Conservation (phyloP, 2,797 vertebrate genomes). For the Arremon aurantiirostris region DNA sequence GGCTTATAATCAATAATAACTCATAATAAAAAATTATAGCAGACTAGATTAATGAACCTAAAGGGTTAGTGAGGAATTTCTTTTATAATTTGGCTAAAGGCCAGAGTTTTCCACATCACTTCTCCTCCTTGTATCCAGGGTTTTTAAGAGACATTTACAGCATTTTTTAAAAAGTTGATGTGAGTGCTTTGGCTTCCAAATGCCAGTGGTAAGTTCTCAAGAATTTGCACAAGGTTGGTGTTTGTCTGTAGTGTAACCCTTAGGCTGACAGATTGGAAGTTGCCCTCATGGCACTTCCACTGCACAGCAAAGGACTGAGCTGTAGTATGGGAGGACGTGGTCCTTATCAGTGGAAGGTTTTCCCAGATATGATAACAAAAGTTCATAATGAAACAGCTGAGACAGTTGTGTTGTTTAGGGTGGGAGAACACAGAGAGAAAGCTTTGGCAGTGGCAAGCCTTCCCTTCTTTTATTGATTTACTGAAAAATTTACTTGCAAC, state of each 20-base stretch:
- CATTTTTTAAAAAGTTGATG: neutral
- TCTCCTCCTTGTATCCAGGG: neutral
- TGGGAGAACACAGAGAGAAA: neutral
- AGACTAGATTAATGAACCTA: neutral
- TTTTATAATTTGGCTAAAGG: neutral
- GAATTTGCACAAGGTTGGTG: neutral
- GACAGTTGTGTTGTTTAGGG: neutral
- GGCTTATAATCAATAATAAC: constrained; percentile 11
- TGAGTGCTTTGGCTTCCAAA: neutral
- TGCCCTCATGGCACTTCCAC: neutral
- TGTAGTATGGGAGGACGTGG: neutral
- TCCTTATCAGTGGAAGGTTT: neutral
- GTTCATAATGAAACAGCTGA: neutral
- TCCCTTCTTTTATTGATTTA: neutral
- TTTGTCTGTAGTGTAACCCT: neutral
- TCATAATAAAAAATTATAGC: neutral
- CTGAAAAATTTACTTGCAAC: neutral
- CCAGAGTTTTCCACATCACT: neutral
- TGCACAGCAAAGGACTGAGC: neutral
- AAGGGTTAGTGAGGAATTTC: neutral
- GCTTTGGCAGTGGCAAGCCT: neutral
- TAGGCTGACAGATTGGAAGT: neutral
- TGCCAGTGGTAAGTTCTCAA: neutral
- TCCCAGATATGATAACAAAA: neutral
- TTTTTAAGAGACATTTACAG: neutral